Conservation (phyloP, 2,113 vertebrate species). For the Pygoscelis adeliae region DNA sequence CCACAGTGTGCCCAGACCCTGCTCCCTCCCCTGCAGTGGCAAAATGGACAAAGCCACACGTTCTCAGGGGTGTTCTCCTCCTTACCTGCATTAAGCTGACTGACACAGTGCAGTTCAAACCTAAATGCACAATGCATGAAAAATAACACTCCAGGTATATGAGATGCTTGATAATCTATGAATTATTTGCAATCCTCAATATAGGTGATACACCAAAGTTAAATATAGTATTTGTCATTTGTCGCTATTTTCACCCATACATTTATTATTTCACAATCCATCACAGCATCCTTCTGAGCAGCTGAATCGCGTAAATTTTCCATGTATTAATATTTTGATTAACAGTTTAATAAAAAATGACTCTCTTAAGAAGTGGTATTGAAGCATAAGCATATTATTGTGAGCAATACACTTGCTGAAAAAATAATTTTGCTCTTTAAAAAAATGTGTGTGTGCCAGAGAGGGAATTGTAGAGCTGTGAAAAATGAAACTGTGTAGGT, state of each 20-base stretch:
- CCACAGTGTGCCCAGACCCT: neutral
- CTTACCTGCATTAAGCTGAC: neutral
- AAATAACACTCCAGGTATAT: neutral
- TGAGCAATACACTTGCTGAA: neutral
- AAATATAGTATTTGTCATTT: constrained; percentile 11
- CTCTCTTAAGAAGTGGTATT: neutral
- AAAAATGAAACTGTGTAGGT: constrained; percentile 32
- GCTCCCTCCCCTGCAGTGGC: neutral
- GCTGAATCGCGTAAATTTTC: neutral
- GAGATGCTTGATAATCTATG: neutral
- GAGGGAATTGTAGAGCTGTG: neutral
- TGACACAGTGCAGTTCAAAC: neutral
- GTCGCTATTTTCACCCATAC: neutral
- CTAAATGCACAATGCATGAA: neutral
- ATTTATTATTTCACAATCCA: constrained; percentile 10
- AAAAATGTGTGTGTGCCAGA: neutral
- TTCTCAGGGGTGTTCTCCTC: neutral
- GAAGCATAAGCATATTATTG: neutral
- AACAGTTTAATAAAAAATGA: constrained; percentile 18
- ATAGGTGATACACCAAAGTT: neutral
- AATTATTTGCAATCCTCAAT: neutral
- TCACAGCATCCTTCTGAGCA: neutral
- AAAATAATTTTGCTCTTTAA: constrained; percentile 5
- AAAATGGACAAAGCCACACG: neutral
- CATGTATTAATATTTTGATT: constrained; percentile 47